These are phyloP conservation scores for Andinoacara biseriatus DNA, from an alignment of 2,113 vertebrate species.

Conservation along the genomic window DNA sequence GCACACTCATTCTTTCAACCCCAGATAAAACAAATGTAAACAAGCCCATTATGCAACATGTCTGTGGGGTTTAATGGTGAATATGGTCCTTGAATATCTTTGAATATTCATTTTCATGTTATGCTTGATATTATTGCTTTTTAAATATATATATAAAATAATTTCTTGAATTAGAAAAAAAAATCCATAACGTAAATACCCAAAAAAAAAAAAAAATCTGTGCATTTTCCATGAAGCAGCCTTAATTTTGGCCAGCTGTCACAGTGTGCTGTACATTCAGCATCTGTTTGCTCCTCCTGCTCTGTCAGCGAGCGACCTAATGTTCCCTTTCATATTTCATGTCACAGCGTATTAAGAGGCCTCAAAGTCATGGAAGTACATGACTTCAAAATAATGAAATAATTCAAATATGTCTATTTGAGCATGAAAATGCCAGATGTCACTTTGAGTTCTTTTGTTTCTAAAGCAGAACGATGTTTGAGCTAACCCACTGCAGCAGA, in stretches of 20 bases:
- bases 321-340: slow-evolving; percentile 9
- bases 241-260: neutral
- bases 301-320: slow-evolving; percentile 3
- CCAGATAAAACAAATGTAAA: slow-evolving; percentile 51
- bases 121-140: neutral
- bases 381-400: neutral
- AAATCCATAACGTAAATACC: neutral
- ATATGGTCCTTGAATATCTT: neutral
- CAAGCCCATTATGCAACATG: slow-evolving; percentile 50
- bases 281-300: neutral
- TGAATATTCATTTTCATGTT: neutral
- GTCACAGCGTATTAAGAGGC: neutral
- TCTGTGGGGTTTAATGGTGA: slow-evolving; percentile 34
- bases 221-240: neutral
- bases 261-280: neutral
- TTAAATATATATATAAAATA: neutral
- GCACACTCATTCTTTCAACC: slow-evolving; percentile 37
- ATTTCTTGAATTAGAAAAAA: neutral
- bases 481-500: neutral
- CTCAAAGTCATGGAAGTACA: slow-evolving; percentile 1
- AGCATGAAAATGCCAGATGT: slow-evolving; percentile 51
- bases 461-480: neutral
- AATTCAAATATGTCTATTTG: neutral
- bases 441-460: slow-evolving; percentile 22
- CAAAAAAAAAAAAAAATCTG: rapidly evolving